Percentiles rank a stretch among this genome's conserved stretches.
Evolutionary conservation across 2,113 vertebrate species (phyloP).

Genomic region (Eulacestoma nigropectus): DNA sequence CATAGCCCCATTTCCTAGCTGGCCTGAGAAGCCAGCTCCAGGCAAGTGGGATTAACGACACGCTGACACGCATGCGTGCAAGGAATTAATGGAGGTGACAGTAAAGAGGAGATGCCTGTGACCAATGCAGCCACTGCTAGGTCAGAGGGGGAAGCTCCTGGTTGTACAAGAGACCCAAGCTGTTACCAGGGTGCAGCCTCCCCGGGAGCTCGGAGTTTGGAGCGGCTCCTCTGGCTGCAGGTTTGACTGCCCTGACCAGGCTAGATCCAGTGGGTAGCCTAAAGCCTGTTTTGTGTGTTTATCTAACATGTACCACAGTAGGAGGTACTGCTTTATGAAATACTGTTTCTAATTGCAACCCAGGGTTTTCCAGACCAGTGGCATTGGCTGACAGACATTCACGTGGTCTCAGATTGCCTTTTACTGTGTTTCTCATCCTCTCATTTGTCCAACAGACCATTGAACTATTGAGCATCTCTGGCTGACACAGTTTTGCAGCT

Average conservation of each 20-base stretch:
- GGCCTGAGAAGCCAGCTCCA: not conserved
- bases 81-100: not conserved
- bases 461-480: conserved; percentile 22
- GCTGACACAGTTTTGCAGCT: conserved; percentile 33
- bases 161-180: not conserved
- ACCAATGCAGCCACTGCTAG: not conserved
- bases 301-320: not conserved
- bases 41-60: not conserved
- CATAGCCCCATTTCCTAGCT: not conserved
- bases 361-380: not conserved
- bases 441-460: not conserved
- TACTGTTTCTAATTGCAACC: not conserved
- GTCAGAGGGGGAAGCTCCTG: not conserved
- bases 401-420: not conserved
- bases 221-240: not conserved
- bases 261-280: not conserved
- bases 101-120: not conserved
- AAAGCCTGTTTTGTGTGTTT: not conserved
- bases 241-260: not conserved
- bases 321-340: not conserved
- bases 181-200: not conserved
- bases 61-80: accelerated
- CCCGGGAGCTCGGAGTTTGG: accelerated
- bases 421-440: not conserved
- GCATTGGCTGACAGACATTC: not conserved